Base-by-base conservation (phyloP, 2,888 invertebrate species). In the Drosophila antonietae region DNA sequence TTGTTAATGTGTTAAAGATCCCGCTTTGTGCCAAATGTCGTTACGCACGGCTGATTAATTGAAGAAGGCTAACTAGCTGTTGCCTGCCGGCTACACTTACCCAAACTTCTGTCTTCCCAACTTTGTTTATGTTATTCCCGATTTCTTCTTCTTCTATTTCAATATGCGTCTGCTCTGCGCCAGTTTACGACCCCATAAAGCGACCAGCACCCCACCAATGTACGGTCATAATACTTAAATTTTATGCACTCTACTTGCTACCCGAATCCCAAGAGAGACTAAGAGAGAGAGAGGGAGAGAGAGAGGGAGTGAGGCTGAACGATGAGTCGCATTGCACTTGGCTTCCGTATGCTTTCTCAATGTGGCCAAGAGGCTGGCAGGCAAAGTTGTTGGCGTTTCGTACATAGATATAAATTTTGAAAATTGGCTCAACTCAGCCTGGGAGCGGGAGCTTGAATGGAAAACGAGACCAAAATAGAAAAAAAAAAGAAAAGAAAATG, bases 21-120 rank as follows among this genome's bases (percentile, higher is more conserved):
- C 83, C 89, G 73, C 67, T 89, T 76, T 70, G 67, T 76, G 87
- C 84, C 89, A 84, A 84, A 84, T 89, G 89, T 76, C 81, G 89
- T 84, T 89, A 78, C 73, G 89, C 75, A 59, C 72, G 71, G 70
- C 60, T 84, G 87, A 84, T 88, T 86, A 86, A 84, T 84, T 83
- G 85, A 78, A 70, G 85, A 78, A 70, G 46, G 15, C 60, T 60
- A 68, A 68, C 61, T 58, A 72, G 71, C 49, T 57, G 39, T 10
- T 46, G 60, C 18, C 44, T 31, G 59, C 23, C 47, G 51, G 20
- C 44, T 57, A 52, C 59, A 63, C 58, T 59, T 44, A 43, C 35
- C 12, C 37, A 33, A 31, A 10, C 3, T 39, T 33, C 44, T 31
- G 14, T 14, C 23, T 6, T 53, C 23, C 43, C 47, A 9, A 39